These are phyloP conservation scores for Aleadryas rufinucha DNA, from an alignment of 2,113 vertebrate species.

Conservation along the genomic window DNA sequence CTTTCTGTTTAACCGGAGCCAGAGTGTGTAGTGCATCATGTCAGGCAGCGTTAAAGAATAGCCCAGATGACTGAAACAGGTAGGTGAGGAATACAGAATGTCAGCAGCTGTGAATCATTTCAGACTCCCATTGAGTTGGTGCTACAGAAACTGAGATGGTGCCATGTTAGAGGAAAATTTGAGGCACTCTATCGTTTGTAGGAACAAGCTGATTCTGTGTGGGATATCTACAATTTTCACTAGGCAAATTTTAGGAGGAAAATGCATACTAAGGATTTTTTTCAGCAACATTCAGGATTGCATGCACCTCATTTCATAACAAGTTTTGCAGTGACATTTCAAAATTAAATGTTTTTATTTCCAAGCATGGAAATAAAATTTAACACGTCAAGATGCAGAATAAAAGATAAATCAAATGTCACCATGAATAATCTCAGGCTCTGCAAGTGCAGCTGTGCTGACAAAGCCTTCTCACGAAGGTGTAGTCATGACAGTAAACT, in stretches of 20 bases:
- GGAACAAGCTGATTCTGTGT: neutral
- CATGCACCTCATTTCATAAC: neutral
- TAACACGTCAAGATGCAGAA: neutral
- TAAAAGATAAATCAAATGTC: neutral
- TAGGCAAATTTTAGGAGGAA: neutral
- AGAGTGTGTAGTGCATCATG: fast-evolving
- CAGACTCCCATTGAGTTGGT: neutral
- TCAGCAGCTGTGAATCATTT: neutral
- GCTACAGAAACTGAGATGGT: neutral
- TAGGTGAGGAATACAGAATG: neutral
- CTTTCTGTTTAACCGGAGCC: neutral
- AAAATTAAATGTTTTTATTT: neutral
- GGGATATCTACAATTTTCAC: neutral
- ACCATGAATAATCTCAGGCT: neutral
- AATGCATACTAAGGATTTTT: neutral
- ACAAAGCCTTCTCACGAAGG: neutral
- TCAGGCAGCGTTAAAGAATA: fast-evolving
- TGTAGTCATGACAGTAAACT: neutral
- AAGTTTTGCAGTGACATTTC: neutral
- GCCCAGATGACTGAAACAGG: neutral
- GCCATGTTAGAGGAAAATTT: neutral
- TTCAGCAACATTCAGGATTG: neutral
- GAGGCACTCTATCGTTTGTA: neutral
- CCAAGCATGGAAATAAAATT: neutral
- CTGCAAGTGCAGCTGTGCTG: neutral